Percentiles rank a stretch among this genome's conserved stretches.
phyloP scores from a whole-genome alignment of 2,113 vertebrate genomes.

The Fregetta grallaria region DNA sequence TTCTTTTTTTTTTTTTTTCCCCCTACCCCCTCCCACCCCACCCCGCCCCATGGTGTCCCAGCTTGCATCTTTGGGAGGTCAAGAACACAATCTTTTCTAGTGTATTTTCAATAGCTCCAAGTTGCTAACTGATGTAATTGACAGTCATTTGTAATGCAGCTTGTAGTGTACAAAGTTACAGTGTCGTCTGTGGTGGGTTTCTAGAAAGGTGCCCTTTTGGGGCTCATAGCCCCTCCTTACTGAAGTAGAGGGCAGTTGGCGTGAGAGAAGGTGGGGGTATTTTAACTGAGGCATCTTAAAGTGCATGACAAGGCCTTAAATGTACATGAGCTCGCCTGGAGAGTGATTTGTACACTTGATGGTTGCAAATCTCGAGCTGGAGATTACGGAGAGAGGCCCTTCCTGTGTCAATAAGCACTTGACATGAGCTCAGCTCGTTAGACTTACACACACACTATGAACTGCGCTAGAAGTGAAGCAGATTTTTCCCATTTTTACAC shows the following conservation, averaged over 20 bases:
- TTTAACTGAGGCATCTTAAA: not conserved
- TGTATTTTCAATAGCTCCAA: not conserved
- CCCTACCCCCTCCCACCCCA: too few species aligned
- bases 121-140: not conserved
- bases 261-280: not conserved
- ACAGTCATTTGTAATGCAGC: not conserved
- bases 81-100: not conserved
- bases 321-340: not conserved
- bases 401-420: not conserved
- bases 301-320: not conserved
- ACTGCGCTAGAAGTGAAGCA: not conserved
- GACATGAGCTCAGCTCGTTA: not conserved
- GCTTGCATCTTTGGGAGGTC: not conserved
- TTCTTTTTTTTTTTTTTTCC: not conserved
- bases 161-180: not conserved
- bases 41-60: not conserved
- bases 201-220: not conserved
- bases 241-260: not conserved
- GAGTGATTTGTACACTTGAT: not conserved
- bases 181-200: not conserved
- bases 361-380: not conserved
- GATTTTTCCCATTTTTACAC: not conserved
- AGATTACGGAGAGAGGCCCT: not conserved
- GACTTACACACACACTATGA: accelerated
- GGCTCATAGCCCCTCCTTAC: not conserved